Conservation (phyloP, 2,797 vertebrate species). For the Morus bassanus region DNA sequence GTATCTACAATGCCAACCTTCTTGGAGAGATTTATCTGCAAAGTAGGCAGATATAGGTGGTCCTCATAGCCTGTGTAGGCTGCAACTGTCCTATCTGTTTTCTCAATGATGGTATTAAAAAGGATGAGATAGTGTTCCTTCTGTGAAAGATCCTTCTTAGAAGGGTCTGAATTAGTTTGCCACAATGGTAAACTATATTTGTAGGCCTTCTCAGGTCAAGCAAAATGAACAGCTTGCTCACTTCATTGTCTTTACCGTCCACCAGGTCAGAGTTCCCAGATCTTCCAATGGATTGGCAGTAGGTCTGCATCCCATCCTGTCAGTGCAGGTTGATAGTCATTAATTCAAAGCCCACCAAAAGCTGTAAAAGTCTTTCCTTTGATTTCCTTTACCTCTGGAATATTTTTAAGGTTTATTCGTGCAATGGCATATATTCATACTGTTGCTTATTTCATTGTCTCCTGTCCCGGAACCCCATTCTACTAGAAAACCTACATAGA, state of each 20-base stretch:
- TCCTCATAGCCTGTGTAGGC: neutral
- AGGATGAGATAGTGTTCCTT: rapidly evolving
- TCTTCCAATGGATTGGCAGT: neutral
- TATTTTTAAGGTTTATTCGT: neutral
- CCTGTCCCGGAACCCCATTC: neutral
- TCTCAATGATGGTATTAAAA: neutral
- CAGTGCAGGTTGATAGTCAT: neutral
- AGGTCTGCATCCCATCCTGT: neutral
- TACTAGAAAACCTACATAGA: neutral
- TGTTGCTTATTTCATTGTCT: neutral
- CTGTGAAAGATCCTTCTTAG: neutral
- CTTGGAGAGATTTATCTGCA: neutral
- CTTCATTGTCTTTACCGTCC: neutral
- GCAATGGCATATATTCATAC: neutral
- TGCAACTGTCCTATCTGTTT: neutral
- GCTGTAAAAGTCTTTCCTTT: neutral
- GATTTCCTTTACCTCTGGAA: neutral
- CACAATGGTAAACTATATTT: neutral
- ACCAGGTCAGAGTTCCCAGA: neutral
- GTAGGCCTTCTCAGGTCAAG: neutral
- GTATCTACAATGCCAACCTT: neutral
- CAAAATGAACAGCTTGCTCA: neutral
- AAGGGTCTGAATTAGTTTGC: neutral
- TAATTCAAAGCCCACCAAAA: neutral
- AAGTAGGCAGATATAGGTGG: neutral